These are phyloP conservation scores for Cancer borealis DNA, from an alignment of 2,888 invertebrate species.

Conservation along the genomic window DNA sequence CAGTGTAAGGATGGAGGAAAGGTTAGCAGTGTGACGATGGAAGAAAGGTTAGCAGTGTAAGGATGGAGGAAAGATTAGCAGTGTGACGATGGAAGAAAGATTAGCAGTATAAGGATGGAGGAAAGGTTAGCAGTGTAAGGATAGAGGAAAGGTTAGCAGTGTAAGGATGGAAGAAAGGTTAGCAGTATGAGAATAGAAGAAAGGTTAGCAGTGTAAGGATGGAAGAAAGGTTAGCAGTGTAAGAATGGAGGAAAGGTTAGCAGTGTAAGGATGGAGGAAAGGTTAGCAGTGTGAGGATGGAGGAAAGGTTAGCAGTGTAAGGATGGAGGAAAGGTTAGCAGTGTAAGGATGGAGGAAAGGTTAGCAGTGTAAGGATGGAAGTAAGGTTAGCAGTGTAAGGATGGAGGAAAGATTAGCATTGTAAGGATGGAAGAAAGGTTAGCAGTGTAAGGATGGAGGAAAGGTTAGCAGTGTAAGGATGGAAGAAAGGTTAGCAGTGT, in stretches of 20 bases:
- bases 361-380: neutral
- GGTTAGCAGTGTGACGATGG: neutral
- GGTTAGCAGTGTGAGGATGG: too few relatives aligned
- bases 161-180: constrained; percentile 28
- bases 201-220: neutral
- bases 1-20: neutral
- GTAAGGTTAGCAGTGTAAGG: too few relatives aligned
- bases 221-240: neutral
- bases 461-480: neutral
- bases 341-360: neutral
- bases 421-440: neutral
- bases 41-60: neutral
- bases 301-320: neutral
- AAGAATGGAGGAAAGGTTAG: neutral
- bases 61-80: neutral
- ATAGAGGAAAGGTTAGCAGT: neutral
- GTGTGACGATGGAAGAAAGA: too few relatives aligned
- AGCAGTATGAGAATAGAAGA: too few relatives aligned
- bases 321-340: neutral
- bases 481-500: constrained; percentile 34
- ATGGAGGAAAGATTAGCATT: too few relatives aligned
- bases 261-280: neutral
- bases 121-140: neutral
- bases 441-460: neutral
- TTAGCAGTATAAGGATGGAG: neutral